Base-by-base conservation (phyloP, 2,888 invertebrate species). In the Drosophila suboccidentalis region DNA sequence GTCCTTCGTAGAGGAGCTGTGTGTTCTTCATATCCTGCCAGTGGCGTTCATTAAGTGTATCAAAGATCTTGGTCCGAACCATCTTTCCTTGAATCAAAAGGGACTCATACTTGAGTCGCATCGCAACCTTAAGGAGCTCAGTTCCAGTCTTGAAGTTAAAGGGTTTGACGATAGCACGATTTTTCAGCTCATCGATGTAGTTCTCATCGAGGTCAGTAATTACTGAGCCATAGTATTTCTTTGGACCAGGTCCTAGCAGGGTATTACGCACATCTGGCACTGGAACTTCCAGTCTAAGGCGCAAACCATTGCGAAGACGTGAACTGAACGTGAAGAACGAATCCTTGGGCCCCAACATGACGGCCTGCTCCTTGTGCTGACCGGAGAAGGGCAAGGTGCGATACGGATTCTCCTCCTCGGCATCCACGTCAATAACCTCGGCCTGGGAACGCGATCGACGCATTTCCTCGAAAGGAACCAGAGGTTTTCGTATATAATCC, bases 141-240 rank as follows among this genome's bases (percentile, higher is more conserved):
- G 90, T 69, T 32, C 91, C 82, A 0, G 90, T 86, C 63, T 90
- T 92, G 39, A 91, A 91, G 15, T 90, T 91, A 38, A 92, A 92
- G 1, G 73, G 65, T n/a, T 90, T 90, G 1, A 91, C 71, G 0
- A 88, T 73, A 1, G 92, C 90, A 0, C 91, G 88, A 19, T 84
- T 89, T 8, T 87, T 87, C 0, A 92, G 63, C 58, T 92, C 92
- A n/a, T 90, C 81, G n/a, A 92, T 89, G 38, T 92, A 93, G 41
- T 91, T 89, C 66, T 92, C 92, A 63, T 93, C 92, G 36, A 92
- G 90, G 46, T 93, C 93, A 0, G 91, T 92, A 5, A 91, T 88
- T 0, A 93, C 90, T 9, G 88, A 80, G 13, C 90, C 87, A 2
- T 68, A 73, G 39, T 86, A 87, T 58, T 91, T 91, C 3, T 55